A percentile compares a stretch with the other conserved stretches of the same genome.
These are phyloP conservation scores for Epirrhoe alternata DNA, from an alignment of 2,888 invertebrate species.

Conservation along the genomic window DNA sequence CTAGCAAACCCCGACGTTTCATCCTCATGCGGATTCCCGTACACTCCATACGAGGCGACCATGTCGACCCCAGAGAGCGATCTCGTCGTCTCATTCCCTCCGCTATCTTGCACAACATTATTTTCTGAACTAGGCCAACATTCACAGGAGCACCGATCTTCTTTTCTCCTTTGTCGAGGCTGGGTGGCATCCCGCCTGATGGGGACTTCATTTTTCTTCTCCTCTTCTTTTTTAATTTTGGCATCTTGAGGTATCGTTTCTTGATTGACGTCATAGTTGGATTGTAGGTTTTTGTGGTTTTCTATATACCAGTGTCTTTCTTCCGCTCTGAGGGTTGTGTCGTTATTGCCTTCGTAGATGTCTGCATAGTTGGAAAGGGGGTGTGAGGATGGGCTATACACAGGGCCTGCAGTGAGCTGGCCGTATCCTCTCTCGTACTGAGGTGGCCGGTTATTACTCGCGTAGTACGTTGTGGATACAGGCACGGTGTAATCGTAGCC, in stretches of 20 bases:
- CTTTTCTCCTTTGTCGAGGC: constrained; percentile 75
- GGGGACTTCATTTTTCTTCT: constrained; percentile 74
- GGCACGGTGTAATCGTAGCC: constrained; percentile 82
- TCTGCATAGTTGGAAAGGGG: constrained; percentile 81
- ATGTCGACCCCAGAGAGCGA: constrained; percentile 81
- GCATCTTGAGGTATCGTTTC: constrained; percentile 76
- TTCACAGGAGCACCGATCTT: constrained; percentile 81
- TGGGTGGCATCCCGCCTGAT: constrained; percentile 70
- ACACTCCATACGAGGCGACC: constrained; percentile 83
- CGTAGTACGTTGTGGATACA: constrained; percentile 77
- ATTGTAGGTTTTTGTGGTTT: constrained; percentile 79
- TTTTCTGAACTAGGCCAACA: constrained; percentile 82
- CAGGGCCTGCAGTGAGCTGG: constrained; percentile 70
- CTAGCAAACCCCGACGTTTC: constrained; percentile 80
- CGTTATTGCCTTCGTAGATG: constrained; percentile 82
- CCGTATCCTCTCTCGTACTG: constrained; percentile 80
- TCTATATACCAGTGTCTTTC: constrained; percentile 84
- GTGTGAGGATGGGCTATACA: constrained; percentile 78
- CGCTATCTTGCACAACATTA: constrained; percentile 69
- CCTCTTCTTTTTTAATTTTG: constrained; percentile 81
- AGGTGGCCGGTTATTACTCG: constrained; percentile 75
- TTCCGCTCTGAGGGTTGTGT: constrained; percentile 80
- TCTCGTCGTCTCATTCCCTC: constrained; percentile 72
- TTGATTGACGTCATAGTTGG: constrained; percentile 68
- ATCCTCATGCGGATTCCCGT: constrained; percentile 79